A percentile compares a stretch with the other conserved stretches of the same genome.
Evolutionary conservation across 2,888 invertebrate genomes (phyloP).

Genomic region (Cephus pygmeus): DNA sequence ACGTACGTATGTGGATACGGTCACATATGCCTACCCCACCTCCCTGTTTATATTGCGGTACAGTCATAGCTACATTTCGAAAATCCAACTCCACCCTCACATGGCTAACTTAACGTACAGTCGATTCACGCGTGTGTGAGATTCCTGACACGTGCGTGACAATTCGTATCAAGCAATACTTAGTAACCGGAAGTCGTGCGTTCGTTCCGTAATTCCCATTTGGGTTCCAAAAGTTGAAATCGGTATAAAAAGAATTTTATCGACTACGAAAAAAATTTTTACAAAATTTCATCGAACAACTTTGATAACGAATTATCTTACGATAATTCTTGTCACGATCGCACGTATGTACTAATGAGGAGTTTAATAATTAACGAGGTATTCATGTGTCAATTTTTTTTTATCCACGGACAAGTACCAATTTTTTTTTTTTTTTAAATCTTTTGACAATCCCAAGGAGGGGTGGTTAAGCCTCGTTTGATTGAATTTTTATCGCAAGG

Average conservation of each 20-base stretch:
- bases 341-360: background rate
- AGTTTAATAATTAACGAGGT: background rate
- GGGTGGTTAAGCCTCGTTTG: background rate
- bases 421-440: background rate
- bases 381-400: background rate
- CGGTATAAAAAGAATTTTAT: too few relatives aligned
- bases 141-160: conserved; percentile 4
- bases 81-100: background rate
- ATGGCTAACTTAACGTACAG: background rate
- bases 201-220: background rate
- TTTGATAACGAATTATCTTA: background rate
- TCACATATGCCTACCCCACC: background rate
- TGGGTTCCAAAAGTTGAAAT: too few relatives aligned
- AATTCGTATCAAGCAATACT: background rate
- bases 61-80: background rate
- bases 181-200: background rate
- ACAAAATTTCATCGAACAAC: too few relatives aligned
- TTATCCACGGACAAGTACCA: background rate
- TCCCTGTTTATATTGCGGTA: background rate
- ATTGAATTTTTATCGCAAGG: background rate
- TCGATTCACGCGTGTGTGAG: background rate
- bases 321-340: background rate
- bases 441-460: background rate
- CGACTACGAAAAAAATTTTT: rapidly evolving
- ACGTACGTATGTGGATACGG: background rate